Percentiles rank a stretch among this genome's conserved stretches.
Evolutionary conservation across 2,113 vertebrate species (phyloP).

Genomic region (Morone chrysops): DNA sequence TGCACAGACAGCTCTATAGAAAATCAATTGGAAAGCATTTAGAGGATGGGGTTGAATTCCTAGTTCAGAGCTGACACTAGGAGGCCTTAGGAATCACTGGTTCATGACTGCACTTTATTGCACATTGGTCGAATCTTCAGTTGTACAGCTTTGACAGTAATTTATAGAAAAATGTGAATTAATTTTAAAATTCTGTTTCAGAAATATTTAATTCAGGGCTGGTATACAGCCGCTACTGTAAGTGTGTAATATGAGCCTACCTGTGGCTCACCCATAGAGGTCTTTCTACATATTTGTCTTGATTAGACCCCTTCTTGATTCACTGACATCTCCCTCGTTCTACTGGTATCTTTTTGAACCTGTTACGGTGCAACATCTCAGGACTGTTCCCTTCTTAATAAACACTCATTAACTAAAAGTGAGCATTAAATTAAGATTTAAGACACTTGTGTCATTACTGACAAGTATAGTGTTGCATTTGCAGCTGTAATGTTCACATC

Average conservation of each 20-base stretch:
- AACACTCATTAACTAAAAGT: neutral
- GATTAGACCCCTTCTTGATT: neutral
- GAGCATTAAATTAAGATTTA: neutral
- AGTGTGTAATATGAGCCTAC: too few relatives aligned
- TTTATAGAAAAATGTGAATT: too few relatives aligned
- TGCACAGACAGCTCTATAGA: conserved; percentile 14
- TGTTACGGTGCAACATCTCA: neutral
- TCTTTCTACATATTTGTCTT: neutral
- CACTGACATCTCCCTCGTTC: neutral
- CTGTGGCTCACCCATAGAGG: neutral
- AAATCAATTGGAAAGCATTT: conserved; percentile 34
- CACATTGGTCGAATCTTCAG: neutral
- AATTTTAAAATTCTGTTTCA: too few relatives aligned
- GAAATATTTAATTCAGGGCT: too few relatives aligned
- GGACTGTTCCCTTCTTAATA: neutral
- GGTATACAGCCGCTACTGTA: too few relatives aligned
- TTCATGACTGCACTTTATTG: neutral
- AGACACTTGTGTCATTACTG: neutral
- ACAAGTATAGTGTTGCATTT: too few relatives aligned
- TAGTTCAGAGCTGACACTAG: neutral
- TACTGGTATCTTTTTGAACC: too few relatives aligned
- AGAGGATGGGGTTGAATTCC: conserved; percentile 8
- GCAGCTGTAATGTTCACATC: neutral
- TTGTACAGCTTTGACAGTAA: neutral
- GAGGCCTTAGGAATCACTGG: neutral